Evolutionary conservation across 2,113 vertebrate genomes (phyloP).

Genomic region (Limnothrissa miodon): DNA sequence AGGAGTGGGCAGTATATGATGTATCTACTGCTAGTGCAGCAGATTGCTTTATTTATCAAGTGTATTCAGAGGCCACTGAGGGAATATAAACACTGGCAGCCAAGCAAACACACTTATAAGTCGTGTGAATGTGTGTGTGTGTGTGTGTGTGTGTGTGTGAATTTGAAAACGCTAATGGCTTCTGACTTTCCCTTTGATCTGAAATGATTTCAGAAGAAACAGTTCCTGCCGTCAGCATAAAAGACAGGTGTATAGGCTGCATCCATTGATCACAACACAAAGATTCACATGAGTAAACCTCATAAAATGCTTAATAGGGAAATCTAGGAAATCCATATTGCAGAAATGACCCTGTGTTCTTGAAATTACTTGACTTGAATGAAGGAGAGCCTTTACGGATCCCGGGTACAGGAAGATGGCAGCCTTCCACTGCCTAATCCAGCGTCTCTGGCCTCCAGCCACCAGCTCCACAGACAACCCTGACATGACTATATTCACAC

Average conservation of each 20-base stretch:
- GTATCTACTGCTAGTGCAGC: neutral
- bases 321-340: neutral
- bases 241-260: neutral
- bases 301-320: neutral
- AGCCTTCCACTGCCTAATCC: too few species aligned
- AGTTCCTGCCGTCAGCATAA: neutral
- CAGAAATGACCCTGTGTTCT: neutral
- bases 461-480: too few species aligned
- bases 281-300: neutral
- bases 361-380: too few species aligned
- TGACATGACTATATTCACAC: too few species aligned
- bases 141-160: neutral
- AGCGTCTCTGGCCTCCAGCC: too few species aligned
- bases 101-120: neutral
- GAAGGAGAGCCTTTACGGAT: too few species aligned
- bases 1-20: neutral
- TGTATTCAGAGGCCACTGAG: neutral
- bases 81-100: neutral
- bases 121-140: neutral
- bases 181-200: neutral
- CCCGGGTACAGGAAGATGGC: too few species aligned
- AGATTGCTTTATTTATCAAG: slow-evolving; percentile 4
- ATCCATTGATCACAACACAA: neutral
- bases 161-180: neutral
- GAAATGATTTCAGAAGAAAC: neutral